Evolutionary conservation across 2,797 vertebrate genomes (phyloP).

Genomic region (Amphiprion clarkii): DNA sequence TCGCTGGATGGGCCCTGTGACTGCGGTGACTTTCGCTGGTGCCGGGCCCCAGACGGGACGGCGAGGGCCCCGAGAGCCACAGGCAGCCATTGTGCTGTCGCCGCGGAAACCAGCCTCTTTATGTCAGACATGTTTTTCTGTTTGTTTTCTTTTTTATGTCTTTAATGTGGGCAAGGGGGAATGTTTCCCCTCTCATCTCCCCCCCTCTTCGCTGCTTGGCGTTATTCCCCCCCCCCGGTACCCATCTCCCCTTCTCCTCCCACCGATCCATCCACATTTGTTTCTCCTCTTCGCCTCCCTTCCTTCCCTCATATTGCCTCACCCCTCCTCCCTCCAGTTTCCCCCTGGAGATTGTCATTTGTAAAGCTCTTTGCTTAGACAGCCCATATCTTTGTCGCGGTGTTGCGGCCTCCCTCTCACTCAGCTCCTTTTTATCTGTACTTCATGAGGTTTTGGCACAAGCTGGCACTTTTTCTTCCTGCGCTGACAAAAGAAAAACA

Average conservation of each 20-base stretch:
- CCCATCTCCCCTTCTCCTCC: slow-evolving; percentile 70
- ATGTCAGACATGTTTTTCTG: slow-evolving; percentile 93
- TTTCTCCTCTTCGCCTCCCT: slow-evolving; percentile 64
- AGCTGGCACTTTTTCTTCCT: slow-evolving; percentile 77
- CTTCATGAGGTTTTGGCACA: slow-evolving; percentile 87
- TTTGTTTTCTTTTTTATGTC: slow-evolving; percentile 91
- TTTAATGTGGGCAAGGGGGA: slow-evolving; percentile 88
- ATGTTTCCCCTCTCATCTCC: slow-evolving; percentile 83
- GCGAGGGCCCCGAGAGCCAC: slow-evolving; percentile 87
- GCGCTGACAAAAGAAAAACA: slow-evolving; percentile 46
- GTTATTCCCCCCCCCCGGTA: slow-evolving; percentile 66
- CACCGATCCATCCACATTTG: slow-evolving; percentile 78
- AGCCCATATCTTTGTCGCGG: slow-evolving; percentile 85
- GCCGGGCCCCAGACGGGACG: slow-evolving; percentile 87
- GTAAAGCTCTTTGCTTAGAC: slow-evolving; percentile 84
- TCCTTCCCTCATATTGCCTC: slow-evolving; percentile 55
- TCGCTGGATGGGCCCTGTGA: slow-evolving; percentile 80
- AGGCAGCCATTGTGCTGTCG: slow-evolving; percentile 90
- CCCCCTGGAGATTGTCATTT: slow-evolving; percentile 83
- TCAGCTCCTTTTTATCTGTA: slow-evolving; percentile 80
- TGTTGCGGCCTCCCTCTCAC: slow-evolving; percentile 82
- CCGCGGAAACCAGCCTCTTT: slow-evolving; percentile 91
- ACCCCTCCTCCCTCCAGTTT: slow-evolving; percentile 16
- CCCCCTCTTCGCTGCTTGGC: slow-evolving; percentile 54
- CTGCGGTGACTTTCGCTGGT: slow-evolving; percentile 90